Conservation (phyloP, 2,113 vertebrate species). For the Callipepla californica region DNA sequence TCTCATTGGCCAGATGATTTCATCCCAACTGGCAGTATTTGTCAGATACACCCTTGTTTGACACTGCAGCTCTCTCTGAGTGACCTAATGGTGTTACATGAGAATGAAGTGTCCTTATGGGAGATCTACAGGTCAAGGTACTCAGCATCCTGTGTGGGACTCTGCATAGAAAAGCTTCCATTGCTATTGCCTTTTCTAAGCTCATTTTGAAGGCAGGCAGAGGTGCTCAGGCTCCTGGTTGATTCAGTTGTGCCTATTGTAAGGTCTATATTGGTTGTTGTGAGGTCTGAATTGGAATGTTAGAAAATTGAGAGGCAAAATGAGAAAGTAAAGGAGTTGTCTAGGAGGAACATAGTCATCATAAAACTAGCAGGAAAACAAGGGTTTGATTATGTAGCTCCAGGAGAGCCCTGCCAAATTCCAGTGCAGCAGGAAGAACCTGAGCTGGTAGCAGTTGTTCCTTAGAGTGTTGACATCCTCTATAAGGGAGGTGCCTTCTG, state of each 20-base stretch:
- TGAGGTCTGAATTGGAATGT: not conserved
- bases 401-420: not conserved
- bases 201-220: not conserved
- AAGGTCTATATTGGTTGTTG: not conserved
- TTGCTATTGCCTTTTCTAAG: not conserved
- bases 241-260: not conserved
- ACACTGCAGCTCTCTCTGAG: not conserved
- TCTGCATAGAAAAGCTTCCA: not conserved
- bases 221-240: not conserved
- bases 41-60: constrained; percentile 12
- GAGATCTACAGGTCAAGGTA: not conserved
- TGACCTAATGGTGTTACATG: not conserved
- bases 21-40: constrained; percentile 35
- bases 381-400: constrained; percentile 26
- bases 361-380: constrained; percentile 19
- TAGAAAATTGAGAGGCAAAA: constrained; percentile 24
- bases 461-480: not conserved
- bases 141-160: accelerated
- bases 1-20: constrained; percentile 20
- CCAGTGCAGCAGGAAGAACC: not conserved
- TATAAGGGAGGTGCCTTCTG: not conserved
- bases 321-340: not conserved
- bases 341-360: not conserved
- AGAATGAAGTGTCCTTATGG: not conserved
- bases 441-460: constrained; percentile 1